Percentiles rank a stretch among this genome's conserved stretches.
Evolutionary conservation across 2,113 vertebrate genomes (phyloP).

Genomic region (Nanorana parkeri): DNA sequence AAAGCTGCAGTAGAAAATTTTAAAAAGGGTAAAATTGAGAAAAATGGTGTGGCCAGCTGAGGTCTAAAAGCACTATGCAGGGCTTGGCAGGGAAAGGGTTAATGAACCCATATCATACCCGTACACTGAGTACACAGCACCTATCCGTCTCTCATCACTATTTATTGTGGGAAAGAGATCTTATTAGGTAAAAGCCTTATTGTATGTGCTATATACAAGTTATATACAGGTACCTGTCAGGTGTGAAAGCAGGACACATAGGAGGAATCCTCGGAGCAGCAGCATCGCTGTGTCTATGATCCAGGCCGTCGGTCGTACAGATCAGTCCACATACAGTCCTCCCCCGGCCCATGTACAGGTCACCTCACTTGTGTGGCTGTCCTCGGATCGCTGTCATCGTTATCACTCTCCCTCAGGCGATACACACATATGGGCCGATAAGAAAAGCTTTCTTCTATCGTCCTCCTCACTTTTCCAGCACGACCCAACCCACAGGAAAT

Average conservation of each 20-base stretch:
- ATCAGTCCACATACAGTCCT: not conserved
- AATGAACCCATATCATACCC: too few species aligned
- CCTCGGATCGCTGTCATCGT: not conserved
- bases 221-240: slow-evolving; percentile 30
- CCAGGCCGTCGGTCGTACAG: not conserved
- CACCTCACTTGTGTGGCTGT: not conserved
- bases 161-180: too few species aligned
- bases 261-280: not conserved
- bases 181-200: too few species aligned
- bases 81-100: too few species aligned
- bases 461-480: not conserved
- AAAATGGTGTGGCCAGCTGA: too few species aligned
- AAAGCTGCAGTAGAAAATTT: too few species aligned
- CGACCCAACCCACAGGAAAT: slow-evolving; percentile 29
- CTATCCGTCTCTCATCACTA: too few species aligned
- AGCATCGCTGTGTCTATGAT: not conserved
- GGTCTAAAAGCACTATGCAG: too few species aligned
- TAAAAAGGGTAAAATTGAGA: too few species aligned
- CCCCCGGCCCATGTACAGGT: not conserved
- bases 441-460: not conserved
- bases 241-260: not conserved
- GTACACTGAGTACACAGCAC: too few species aligned
- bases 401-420: not conserved
- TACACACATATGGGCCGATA: not conserved
- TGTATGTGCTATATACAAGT: too few species aligned